Conservation (phyloP, 2,113 vertebrate species). For the Atrichornis clamosus region DNA sequence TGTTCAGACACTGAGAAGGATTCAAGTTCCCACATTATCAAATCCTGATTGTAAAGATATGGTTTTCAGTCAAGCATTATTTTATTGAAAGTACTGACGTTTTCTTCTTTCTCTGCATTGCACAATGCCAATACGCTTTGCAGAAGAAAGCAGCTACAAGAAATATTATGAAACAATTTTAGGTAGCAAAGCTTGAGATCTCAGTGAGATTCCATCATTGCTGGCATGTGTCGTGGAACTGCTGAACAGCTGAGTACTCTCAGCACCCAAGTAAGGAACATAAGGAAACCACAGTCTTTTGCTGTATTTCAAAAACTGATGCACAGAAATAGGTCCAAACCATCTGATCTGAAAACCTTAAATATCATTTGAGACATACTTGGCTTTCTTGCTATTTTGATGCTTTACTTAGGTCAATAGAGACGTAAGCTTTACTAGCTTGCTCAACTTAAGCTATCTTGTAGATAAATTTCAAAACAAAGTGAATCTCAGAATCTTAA, state of each 20-base stretch:
- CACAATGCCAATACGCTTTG: neutral
- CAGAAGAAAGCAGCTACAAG: neutral
- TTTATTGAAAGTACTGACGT: neutral
- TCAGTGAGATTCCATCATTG: neutral
- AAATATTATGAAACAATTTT: neutral
- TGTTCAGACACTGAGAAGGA: neutral
- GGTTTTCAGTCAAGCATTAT: neutral
- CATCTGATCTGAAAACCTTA: neutral
- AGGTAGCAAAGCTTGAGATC: neutral
- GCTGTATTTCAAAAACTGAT: neutral
- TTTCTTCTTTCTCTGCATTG: neutral
- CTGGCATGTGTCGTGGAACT: neutral
- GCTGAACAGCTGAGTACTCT: neutral
- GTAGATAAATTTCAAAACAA: neutral
- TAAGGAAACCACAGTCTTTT: neutral
- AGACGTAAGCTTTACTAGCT: accelerated
- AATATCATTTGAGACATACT: neutral
- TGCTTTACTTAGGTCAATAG: neutral
- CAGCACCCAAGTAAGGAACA: neutral
- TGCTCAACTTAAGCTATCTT: neutral
- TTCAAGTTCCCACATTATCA: neutral
- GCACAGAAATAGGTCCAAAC: neutral
- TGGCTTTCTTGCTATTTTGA: conserved; percentile 7
- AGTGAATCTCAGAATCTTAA: neutral
- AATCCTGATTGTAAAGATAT: neutral